Evolutionary conservation across 2,113 vertebrate genomes (phyloP), one percentile per base, ranked within the genome.

Genomic region (Bubo blakistoni): DNA sequence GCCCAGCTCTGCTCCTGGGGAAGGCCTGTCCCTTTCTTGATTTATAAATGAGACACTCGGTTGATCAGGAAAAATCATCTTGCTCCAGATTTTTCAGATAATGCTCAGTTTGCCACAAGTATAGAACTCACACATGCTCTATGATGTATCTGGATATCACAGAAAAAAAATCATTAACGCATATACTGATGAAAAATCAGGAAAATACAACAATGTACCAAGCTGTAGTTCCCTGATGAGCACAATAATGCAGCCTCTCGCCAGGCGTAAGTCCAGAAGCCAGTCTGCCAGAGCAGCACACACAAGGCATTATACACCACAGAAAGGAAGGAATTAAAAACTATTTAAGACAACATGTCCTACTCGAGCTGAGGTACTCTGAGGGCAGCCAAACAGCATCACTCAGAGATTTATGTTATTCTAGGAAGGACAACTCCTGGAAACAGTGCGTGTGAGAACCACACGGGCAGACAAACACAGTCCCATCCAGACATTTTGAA

Each of bases 401-500:
- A 76, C 47, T 84, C 38, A 30, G 74, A 59, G 58, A 71, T 80
- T 58, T 82, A 12, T 92, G 67, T 91, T 90, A 30, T 81, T 91
- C 83, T 74, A 29, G 80, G 82, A 93, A 88, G 79, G 71, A 83
- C 27, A 78, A 42, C 92, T 92, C 88, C 80, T 94, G 88, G 92
- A 91, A 96, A 61, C 7, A 2, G 59, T 36, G 62, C 25, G 32
- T 30, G 6, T 59, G 92, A 87, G 62, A 97, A 69, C 36, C 65
- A 71, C 81, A 44, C 1, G 2, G 81, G 81, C 73, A 91, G 91
- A 87, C 82, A 83, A 86, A 77, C 30, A 0, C 55, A 3, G 27
- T 65, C 42, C 57, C 62, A 80, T 87, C 94, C 92, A 95, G 91
- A 95, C 91, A 88, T 80, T 81, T 88, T 90, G 79, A 96, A 86